phyloP scores from a whole-genome alignment of 2,888 invertebrate species.

The Heliconius cydno region DNA sequence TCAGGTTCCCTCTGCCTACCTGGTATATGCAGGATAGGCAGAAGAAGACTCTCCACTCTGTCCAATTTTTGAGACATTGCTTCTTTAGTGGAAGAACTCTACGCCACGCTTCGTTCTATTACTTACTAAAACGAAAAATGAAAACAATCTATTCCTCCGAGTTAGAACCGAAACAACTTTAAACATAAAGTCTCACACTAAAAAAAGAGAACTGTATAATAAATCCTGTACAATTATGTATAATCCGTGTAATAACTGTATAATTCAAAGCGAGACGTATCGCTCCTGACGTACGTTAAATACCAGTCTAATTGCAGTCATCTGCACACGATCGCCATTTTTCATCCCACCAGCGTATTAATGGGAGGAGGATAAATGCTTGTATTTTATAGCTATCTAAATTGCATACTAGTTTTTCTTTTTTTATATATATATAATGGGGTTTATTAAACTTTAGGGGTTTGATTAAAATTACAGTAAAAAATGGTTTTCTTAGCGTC shows the following conservation, averaged over 20 bases:
- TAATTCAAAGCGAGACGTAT: conserved; percentile 17
- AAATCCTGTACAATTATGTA: conserved; percentile 9
- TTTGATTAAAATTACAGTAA: not conserved
- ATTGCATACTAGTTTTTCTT: not conserved
- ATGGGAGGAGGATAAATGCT: not conserved
- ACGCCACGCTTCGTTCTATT: not conserved
- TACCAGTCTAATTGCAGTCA: conserved; percentile 25
- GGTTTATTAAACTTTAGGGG: not conserved
- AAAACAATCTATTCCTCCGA: not conserved
- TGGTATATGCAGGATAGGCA: no score
- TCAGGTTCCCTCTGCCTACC: no score
- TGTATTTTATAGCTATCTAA: conserved; percentile 11
- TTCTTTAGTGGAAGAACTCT: not conserved
- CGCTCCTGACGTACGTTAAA: conserved; percentile 20
- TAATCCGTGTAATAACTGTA: conserved; percentile 8
- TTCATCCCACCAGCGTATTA: conserved; percentile 1
- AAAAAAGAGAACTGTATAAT: not conserved
- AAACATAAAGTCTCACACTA: not conserved
- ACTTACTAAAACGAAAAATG: not conserved
- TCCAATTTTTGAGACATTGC: not conserved
- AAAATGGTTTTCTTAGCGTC: not conserved
- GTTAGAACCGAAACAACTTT: not conserved
- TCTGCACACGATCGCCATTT: conserved; percentile 15
- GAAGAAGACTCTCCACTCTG: no score
- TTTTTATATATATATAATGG: not conserved